phyloP scores from a whole-genome alignment of 2,888 invertebrate species.

The Uropetala carovei region DNA sequence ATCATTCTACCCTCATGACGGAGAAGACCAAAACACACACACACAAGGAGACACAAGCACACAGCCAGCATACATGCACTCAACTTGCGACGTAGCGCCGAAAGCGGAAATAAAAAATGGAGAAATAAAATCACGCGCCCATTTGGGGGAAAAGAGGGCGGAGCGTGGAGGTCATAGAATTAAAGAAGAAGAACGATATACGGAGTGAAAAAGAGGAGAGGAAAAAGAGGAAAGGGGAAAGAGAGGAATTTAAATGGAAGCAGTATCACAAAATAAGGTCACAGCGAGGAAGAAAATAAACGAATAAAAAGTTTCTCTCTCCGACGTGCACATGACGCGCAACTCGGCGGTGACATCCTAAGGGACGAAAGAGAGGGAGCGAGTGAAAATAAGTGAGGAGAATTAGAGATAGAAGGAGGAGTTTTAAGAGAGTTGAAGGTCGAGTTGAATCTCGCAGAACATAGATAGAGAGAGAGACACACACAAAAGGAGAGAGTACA shows the following conservation, averaged over 20 bases:
- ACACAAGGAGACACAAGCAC: not conserved
- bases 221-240: not conserved
- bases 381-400: too few species aligned
- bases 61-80: not conserved
- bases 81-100: not conserved
- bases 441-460: too few species aligned
- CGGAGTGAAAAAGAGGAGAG: too few species aligned
- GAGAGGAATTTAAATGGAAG: not conserved
- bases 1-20: not conserved
- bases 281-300: not conserved
- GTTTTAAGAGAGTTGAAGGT: too few species aligned
- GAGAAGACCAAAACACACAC: not conserved
- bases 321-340: not conserved
- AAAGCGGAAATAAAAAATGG: not conserved
- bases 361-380: not conserved
- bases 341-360: not conserved
- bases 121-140: not conserved
- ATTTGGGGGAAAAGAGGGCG: not conserved
- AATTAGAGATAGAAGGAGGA: too few species aligned
- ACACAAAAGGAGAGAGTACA: too few species aligned
- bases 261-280: slow-evolving; percentile 2
- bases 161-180: not conserved
- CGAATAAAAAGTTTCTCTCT: too few species aligned
- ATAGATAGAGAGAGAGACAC: too few species aligned
- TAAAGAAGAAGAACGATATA: not conserved